A percentile compares a stretch with the other conserved stretches of the same genome.
phyloP scores from a whole-genome alignment of 2,797 vertebrate species.

The Enteromius afrohamiltoni region DNA sequence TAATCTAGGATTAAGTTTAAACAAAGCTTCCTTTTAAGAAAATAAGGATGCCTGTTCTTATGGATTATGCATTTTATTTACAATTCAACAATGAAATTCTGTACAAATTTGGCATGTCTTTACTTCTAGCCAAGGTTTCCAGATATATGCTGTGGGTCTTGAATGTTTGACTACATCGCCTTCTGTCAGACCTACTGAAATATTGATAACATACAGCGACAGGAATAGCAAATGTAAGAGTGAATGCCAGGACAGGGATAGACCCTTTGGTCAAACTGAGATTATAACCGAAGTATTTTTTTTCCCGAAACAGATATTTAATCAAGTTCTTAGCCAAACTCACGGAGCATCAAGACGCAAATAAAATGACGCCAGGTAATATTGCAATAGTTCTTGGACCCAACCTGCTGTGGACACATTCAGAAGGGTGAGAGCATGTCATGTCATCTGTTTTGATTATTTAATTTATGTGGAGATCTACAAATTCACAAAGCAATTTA shows the following conservation, averaged over 20 bases:
- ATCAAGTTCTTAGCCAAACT: constrained; percentile 96
- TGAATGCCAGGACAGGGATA: not conserved
- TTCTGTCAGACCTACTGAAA: constrained; percentile 40
- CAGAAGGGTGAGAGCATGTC: constrained; percentile 84
- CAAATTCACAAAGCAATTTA: constrained; percentile 20
- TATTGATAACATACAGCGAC: constrained; percentile 44
- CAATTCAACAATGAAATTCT: not conserved
- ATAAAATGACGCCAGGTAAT: constrained; percentile 98
- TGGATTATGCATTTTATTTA: not conserved
- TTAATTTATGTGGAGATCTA: not conserved
- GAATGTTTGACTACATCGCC: not conserved
- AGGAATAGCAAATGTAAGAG: constrained; percentile 24
- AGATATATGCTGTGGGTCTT: not conserved
- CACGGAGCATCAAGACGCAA: constrained; percentile 91
- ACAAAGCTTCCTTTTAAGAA: not conserved
- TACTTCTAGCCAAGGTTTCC: not conserved
- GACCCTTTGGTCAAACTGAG: constrained; percentile 13
- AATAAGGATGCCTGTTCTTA: not conserved
- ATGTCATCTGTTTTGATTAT: not conserved
- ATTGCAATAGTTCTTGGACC: constrained; percentile 97
- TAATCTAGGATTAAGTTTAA: not conserved
- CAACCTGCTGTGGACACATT: constrained; percentile 94
- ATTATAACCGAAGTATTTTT: not conserved
- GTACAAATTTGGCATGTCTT: not conserved
- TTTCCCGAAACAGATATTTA: constrained; percentile 84